Evolutionary conservation across 2,888 invertebrate species (phyloP).

Genomic region (Cheilosia variabilis): DNA sequence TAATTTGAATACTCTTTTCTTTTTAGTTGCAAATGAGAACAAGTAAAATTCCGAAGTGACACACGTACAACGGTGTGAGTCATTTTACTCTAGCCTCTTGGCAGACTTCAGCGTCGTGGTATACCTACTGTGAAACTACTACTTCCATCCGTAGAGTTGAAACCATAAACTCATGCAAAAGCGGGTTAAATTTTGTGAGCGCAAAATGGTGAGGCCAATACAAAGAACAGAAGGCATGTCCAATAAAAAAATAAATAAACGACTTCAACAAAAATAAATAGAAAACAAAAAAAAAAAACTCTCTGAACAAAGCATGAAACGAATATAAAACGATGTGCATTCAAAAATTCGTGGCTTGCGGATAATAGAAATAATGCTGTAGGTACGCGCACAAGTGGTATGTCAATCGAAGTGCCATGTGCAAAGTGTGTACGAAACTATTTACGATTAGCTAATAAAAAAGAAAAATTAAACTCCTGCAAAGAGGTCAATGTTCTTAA

Average conservation of each 20-base stretch:
- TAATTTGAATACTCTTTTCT: constrained; percentile 18
- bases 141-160: constrained; percentile 39
- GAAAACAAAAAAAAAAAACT: constrained; percentile 21
- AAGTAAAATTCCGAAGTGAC: constrained; percentile 66
- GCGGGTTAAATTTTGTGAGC: constrained; percentile 47
- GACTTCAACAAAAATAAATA: constrained; percentile 1
- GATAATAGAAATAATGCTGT: constrained; percentile 33
- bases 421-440: constrained; percentile 32
- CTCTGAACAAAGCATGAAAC: constrained; percentile 3
- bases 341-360: constrained; percentile 51
- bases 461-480: constrained; percentile 10
- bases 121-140: no score
- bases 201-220: constrained; percentile 19
- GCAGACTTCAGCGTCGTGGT: constrained; percentile 5
- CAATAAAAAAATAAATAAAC: constrained; percentile 19
- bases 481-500: constrained; percentile 59
- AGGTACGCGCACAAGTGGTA: constrained; percentile 48
- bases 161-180: constrained; percentile 65
- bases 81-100: constrained; percentile 32
- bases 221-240: constrained; percentile 43
- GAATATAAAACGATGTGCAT: constrained; percentile 23
- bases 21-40: constrained; percentile 56
- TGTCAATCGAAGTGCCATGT: constrained; percentile 60
- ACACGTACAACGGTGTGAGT: constrained; percentile 53
- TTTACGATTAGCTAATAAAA: constrained; percentile 43